phyloP scores from a whole-genome alignment of 2,113 vertebrate genomes.

The Chascanopsetta lugubris region DNA sequence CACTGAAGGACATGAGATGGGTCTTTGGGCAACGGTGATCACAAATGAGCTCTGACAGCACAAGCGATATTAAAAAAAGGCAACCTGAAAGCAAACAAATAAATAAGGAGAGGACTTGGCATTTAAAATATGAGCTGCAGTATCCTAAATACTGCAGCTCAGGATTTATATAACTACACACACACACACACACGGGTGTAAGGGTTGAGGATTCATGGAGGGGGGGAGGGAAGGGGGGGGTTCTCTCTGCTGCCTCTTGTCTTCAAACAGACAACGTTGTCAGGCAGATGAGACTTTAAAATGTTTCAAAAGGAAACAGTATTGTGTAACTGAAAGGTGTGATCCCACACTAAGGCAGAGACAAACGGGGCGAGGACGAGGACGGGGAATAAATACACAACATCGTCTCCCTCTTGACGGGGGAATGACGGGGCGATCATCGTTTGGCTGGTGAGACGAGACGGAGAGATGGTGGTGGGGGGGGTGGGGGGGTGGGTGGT shows the following conservation, averaged over 20 bases:
- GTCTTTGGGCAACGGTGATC: slow-evolving; percentile 54
- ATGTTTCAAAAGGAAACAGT: slow-evolving; percentile 59
- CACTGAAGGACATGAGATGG: slow-evolving; percentile 5
- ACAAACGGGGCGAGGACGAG: slow-evolving; percentile 45
- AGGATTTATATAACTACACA: slow-evolving; percentile 41
- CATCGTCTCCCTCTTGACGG: slow-evolving; percentile 24
- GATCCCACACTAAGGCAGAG: slow-evolving; percentile 72
- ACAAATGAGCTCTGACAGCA: slow-evolving; percentile 34
- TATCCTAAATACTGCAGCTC: slow-evolving; percentile 45
- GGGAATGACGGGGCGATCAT: slow-evolving; percentile 32
- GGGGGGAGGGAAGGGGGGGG: not conserved
- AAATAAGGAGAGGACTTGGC: slow-evolving; percentile 71
- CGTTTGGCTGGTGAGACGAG: slow-evolving; percentile 44
- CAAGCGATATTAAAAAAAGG: slow-evolving; percentile 66
- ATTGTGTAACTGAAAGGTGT: slow-evolving; percentile 64
- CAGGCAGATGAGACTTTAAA: slow-evolving; percentile 35
- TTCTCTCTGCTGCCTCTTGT: slow-evolving; percentile 37
- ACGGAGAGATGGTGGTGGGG: not conserved
- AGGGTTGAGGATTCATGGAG: slow-evolving; percentile 9
- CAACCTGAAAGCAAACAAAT: slow-evolving; percentile 72
- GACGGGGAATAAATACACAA: slow-evolving; percentile 66
- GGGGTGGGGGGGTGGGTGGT: not conserved
- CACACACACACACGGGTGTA: not conserved
- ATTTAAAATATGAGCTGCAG: slow-evolving; percentile 62
- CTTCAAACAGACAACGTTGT: slow-evolving; percentile 55